These are phyloP conservation scores for Patella depressa DNA, from an alignment of 2,888 invertebrate genomes.

Conservation along the genomic window DNA sequence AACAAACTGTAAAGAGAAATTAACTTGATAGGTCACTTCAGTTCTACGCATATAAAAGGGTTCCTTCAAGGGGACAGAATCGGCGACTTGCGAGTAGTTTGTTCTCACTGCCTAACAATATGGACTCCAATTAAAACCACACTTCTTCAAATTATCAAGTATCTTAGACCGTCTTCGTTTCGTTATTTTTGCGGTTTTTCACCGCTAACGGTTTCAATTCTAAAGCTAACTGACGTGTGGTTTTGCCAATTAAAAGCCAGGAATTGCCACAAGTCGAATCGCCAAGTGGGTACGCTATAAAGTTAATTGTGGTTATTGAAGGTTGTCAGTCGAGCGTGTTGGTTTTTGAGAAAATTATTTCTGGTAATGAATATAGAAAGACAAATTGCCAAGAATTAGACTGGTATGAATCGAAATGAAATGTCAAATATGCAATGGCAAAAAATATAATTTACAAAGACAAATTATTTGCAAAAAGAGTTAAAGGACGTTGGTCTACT, in stretches of 20 bases:
- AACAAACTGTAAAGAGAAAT: not conserved
- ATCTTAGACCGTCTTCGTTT: not conserved
- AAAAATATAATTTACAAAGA: too few relatives aligned
- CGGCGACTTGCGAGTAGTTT: not conserved
- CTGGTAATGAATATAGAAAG: too few relatives aligned
- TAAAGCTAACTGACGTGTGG: constrained; percentile 1
- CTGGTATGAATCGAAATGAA: too few relatives aligned
- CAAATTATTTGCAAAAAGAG: too few relatives aligned
- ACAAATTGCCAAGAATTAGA: too few relatives aligned
- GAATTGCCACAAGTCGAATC: not conserved
- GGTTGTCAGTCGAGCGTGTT: too few relatives aligned
- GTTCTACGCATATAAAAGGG: not conserved
- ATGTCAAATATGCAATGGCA: too few relatives aligned
- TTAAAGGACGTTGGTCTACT: too few relatives aligned
- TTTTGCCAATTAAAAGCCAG: constrained; percentile 9
- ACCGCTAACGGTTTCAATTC: not conserved
- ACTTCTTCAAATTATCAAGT: not conserved
- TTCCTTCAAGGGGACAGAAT: not conserved
- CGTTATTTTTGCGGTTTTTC: constrained; percentile 6
- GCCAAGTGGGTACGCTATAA: not conserved
- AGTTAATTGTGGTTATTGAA: constrained; percentile 2
- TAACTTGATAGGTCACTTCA: constrained; percentile 10
- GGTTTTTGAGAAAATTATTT: too few relatives aligned
- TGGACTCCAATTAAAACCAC: not conserved
- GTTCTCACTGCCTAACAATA: not conserved